Evolutionary conservation across 2,888 invertebrate genomes (phyloP).

Genomic region (Trichopria drosophilae): DNA sequence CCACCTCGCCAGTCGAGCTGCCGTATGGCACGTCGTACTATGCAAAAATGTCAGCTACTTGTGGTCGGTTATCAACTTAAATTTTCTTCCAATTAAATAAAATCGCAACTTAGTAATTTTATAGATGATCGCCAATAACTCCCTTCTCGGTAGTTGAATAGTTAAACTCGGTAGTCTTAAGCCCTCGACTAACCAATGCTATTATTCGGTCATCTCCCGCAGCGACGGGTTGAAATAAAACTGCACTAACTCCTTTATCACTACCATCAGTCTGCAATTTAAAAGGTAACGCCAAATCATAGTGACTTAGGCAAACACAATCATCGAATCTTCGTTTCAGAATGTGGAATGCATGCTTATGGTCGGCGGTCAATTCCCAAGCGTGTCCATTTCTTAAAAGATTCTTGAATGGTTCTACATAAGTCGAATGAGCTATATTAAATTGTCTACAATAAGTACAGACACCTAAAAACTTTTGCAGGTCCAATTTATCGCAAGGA

Average conservation of each 20-base stretch:
- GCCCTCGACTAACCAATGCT: slow-evolving; percentile 37
- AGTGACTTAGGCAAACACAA: not conserved
- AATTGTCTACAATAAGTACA: slow-evolving; percentile 29
- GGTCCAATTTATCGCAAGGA: slow-evolving; percentile 9
- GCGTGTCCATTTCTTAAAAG: slow-evolving; percentile 9
- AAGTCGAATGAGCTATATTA: slow-evolving; percentile 4
- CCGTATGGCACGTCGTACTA: slow-evolving; percentile 7
- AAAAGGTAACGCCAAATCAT: not conserved
- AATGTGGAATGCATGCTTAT: slow-evolving; percentile 4
- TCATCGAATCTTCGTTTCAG: slow-evolving; percentile 1
- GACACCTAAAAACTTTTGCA: slow-evolving; percentile 13
- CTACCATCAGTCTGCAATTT: slow-evolving; percentile 21
- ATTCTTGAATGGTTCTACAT: slow-evolving; percentile 1
- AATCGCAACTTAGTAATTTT: slow-evolving; percentile 13
- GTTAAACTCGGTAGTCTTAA: slow-evolving; percentile 28
- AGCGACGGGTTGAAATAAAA: slow-evolving; percentile 6
- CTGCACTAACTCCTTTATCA: slow-evolving; percentile 30
- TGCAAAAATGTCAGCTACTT: slow-evolving; percentile 13
- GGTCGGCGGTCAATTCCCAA: slow-evolving; percentile 6
- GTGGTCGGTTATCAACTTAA: slow-evolving; percentile 28
- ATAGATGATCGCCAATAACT: slow-evolving; percentile 29
- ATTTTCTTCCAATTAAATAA: slow-evolving; percentile 11
- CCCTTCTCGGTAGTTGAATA: slow-evolving; percentile 41
- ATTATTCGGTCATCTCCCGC: slow-evolving; percentile 4
- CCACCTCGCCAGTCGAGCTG: slow-evolving; percentile 17